Evolutionary conservation across 2,797 vertebrate genomes (phyloP).

Genomic region (Passerculus sandwichensis): DNA sequence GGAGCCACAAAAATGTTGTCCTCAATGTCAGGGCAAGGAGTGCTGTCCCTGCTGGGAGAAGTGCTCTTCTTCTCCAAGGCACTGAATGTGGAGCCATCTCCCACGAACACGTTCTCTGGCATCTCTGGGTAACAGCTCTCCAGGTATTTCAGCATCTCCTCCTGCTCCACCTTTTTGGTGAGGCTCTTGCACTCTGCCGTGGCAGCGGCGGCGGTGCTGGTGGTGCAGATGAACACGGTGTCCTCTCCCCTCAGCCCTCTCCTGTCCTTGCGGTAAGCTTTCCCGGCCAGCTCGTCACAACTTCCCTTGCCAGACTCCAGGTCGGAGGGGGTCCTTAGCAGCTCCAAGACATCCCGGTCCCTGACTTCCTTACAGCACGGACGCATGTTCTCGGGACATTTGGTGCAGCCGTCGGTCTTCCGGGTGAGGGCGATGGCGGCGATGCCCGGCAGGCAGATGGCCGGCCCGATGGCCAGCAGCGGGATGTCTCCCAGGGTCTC

Average conservation of each 20-base stretch:
- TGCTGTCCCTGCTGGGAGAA: constrained; percentile 63
- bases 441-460: constrained; percentile 84
- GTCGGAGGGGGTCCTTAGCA: constrained; percentile 78
- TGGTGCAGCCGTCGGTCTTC: constrained; percentile 84
- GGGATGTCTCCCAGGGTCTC: constrained; percentile 84
- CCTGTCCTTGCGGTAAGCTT: constrained; percentile 53
- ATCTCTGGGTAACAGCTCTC: constrained; percentile 77
- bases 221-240: constrained; percentile 65
- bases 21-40: constrained; percentile 66
- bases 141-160: constrained; percentile 76
- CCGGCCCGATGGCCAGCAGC: constrained; percentile 83
- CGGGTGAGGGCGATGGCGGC: constrained; percentile 81
- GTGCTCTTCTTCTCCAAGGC: constrained; percentile 75
- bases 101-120: constrained; percentile 53
- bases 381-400: constrained; percentile 77
- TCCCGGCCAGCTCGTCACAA: constrained; percentile 72
- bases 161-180: constrained; percentile 64
- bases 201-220: constrained; percentile 27
- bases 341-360: constrained; percentile 73
- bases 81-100: constrained; percentile 70
- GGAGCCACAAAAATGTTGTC: constrained; percentile 79
- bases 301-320: constrained; percentile 81
- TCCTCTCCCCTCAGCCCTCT: constrained; percentile 42
- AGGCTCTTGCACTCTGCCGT: constrained; percentile 68
- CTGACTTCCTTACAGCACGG: constrained; percentile 68